A percentile compares a stretch with the other conserved stretches of the same genome.
Conservation (phyloP, 2,113 vertebrate species). For the Rousettus leschenaultii region DNA sequence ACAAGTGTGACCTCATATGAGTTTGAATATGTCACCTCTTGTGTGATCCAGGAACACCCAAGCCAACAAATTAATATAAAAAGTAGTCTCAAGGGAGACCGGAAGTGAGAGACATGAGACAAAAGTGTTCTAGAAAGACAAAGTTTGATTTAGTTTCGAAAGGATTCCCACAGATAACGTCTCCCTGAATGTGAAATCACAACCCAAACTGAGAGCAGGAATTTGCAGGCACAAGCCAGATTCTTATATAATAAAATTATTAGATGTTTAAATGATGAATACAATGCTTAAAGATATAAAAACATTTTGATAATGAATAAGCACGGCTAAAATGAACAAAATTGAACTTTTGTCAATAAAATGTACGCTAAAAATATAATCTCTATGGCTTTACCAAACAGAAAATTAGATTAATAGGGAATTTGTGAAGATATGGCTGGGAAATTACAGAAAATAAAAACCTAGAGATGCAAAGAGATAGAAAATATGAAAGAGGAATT, state of each 20-base stretch:
- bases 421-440: not conserved
- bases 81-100: not conserved
- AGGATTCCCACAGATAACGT: not conserved
- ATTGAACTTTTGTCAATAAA: not conserved
- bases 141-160: not conserved
- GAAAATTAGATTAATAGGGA: not conserved
- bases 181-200: not conserved
- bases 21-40: not conserved
- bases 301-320: not conserved
- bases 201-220: not conserved
- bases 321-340: not conserved
- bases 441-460: not conserved
- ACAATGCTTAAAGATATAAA: not conserved
- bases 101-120: not conserved
- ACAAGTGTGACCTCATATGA: not conserved
- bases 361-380: not conserved
- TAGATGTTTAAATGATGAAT: not conserved
- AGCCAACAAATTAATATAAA: not conserved
- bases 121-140: not conserved
- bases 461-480: not conserved
- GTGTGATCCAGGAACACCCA: not conserved
- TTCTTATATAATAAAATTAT: not conserved
- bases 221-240: not conserved
- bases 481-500: not conserved
- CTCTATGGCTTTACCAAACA: not conserved